These are phyloP conservation scores for Micromesistius poutassou DNA, from an alignment of 2,797 vertebrate species.

Conservation along the genomic window DNA sequence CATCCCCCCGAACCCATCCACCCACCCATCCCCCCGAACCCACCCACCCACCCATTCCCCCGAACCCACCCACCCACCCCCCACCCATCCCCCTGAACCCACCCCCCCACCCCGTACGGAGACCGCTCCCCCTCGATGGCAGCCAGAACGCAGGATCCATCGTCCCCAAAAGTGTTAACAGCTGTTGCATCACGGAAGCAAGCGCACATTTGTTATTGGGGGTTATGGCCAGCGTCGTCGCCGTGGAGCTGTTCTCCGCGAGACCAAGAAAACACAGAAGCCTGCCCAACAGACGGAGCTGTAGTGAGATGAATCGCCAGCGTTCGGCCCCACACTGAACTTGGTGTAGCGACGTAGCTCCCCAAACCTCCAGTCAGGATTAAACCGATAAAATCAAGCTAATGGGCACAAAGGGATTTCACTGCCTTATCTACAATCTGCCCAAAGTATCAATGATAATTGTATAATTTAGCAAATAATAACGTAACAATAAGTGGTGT, in stretches of 20 bases:
- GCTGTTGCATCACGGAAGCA: slow-evolving; percentile 11
- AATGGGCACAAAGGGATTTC: not conserved
- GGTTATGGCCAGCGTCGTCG: not conserved
- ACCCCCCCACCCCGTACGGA: no score
- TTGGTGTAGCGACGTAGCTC: not conserved
- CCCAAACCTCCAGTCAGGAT: not conserved
- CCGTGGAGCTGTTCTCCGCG: not conserved
- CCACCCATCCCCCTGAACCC: no score
- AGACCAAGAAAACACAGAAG: slow-evolving; percentile 43
- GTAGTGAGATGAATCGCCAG: slow-evolving; percentile 64
- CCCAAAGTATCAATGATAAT: not conserved
- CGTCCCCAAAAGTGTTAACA: slow-evolving; percentile 48
- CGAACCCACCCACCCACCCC: not conserved
- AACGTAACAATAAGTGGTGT: not conserved
- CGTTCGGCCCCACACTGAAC: slow-evolving; percentile 22
- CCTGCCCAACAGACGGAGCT: slow-evolving; percentile 39
- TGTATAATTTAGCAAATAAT: not conserved
- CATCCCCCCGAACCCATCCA: not conserved
- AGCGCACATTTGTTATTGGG: no score
- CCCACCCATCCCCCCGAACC: no score
- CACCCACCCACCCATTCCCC: no score
- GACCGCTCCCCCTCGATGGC: no score
- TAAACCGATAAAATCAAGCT: slow-evolving; percentile 2
- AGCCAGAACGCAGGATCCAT: slow-evolving; percentile 23
- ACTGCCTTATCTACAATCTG: not conserved